A percentile compares a stretch with the other conserved stretches of the same genome.
phyloP scores from a whole-genome alignment of 2,888 invertebrate species.

The Danaus chrysippus region DNA sequence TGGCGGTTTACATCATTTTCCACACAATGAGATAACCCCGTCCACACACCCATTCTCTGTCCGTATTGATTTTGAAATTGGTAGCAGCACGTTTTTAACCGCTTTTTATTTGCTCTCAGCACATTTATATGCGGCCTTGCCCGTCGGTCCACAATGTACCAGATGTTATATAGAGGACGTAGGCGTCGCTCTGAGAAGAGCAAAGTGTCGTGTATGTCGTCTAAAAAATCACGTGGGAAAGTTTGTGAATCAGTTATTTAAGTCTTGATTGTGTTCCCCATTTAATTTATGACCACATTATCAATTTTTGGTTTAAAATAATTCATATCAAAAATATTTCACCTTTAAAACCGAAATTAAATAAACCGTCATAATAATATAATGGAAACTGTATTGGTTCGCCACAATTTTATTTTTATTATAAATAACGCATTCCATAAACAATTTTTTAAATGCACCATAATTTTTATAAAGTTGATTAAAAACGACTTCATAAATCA shows the following conservation, averaged over 20 bases:
- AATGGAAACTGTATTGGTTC: too few relatives aligned
- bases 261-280: constrained; percentile 75
- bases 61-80: constrained; percentile 80
- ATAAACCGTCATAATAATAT: too few relatives aligned
- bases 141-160: constrained; percentile 71
- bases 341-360: too few relatives aligned
- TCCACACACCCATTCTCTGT: constrained; percentile 80
- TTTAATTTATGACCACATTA: constrained; percentile 75
- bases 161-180: constrained; percentile 70
- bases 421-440: neutral
- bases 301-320: constrained; percentile 68
- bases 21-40: constrained; percentile 79
- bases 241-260: constrained; percentile 74
- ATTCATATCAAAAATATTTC: too few relatives aligned
- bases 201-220: constrained; percentile 67
- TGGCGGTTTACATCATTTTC: constrained; percentile 79
- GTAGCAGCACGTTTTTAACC: too few relatives aligned
- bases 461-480: constrained; percentile 2
- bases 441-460: constrained; percentile 1
- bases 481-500: constrained; percentile 13
- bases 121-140: constrained; percentile 78
- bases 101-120: constrained; percentile 77
- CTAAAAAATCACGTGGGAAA: constrained; percentile 66
- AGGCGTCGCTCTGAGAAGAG: constrained; percentile 45
- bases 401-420: neutral